phyloP scores from a whole-genome alignment of 2,797 vertebrate species.

The Falco concolor region DNA sequence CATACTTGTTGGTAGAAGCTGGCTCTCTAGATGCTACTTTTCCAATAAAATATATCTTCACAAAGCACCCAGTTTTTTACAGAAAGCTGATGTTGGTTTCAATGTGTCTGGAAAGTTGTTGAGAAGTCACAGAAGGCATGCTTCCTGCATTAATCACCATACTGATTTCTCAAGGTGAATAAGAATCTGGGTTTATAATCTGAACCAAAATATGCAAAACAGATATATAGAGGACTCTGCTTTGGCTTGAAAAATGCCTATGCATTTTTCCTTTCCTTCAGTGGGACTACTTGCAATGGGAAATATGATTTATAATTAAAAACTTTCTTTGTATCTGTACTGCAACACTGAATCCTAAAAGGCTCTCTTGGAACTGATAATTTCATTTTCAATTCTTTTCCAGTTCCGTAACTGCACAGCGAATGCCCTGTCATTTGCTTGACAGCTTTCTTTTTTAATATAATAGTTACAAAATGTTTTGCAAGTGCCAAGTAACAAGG shows the following conservation, averaged over 20 bases:
- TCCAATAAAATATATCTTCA: not conserved
- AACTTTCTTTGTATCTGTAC: not conserved
- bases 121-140: not conserved
- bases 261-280: not conserved
- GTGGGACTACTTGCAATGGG: not conserved
- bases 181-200: not conserved
- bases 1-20: conserved; percentile 31
- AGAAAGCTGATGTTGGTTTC: not conserved
- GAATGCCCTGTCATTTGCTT: not conserved
- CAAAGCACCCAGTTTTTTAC: not conserved
- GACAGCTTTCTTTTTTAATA: not conserved
- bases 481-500: not conserved
- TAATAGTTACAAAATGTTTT: not conserved
- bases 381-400: not conserved
- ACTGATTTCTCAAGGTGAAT: not conserved
- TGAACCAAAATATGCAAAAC: not conserved
- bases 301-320: conserved; percentile 39
- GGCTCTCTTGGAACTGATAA: not conserved
- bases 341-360: not conserved
- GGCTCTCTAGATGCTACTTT: conserved; percentile 24
- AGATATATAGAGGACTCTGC: not conserved
- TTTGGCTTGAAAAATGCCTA: not conserved
- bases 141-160: not conserved
- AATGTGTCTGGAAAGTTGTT: not conserved
- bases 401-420: not conserved